phyloP scores from a whole-genome alignment of 1,140 invertebrate genomes.

The Gryllus bimaculatus region DNA sequence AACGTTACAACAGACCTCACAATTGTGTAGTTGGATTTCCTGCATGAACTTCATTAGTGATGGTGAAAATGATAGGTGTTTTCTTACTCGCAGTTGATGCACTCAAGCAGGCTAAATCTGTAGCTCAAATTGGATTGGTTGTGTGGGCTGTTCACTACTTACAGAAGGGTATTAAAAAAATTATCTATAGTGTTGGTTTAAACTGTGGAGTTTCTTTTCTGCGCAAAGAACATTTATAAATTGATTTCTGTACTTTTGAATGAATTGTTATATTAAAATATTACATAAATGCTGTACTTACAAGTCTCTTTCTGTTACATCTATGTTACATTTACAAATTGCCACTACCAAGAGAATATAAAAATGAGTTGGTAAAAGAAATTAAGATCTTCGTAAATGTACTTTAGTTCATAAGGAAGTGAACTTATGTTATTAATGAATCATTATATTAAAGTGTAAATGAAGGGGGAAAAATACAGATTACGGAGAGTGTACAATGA shows the following conservation, averaged over 20 bases:
- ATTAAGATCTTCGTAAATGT: too few species aligned
- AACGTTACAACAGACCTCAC: neutral
- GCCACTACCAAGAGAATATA: too few species aligned
- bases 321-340: too few species aligned
- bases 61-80: neutral
- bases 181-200: too few species aligned
- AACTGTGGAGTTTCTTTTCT: too few species aligned
- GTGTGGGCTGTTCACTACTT: neutral
- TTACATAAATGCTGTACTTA: neutral
- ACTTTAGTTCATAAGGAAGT: too few species aligned
- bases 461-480: too few species aligned
- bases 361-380: too few species aligned
- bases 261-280: neutral
- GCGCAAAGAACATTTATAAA: neutral
- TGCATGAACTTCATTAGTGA: neutral
- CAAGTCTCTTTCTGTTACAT: neutral
- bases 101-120: neutral
- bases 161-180: neutral
- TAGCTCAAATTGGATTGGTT: neutral
- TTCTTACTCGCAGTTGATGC: neutral
- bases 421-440: too few species aligned
- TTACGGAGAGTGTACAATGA: too few species aligned
- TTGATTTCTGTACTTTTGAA: neutral
- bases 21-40: conserved; percentile 4
- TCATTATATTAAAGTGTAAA: too few species aligned